These are phyloP conservation scores for Hippocampus kuda DNA, from an alignment of 2,797 vertebrate species.

Conservation along the genomic window DNA sequence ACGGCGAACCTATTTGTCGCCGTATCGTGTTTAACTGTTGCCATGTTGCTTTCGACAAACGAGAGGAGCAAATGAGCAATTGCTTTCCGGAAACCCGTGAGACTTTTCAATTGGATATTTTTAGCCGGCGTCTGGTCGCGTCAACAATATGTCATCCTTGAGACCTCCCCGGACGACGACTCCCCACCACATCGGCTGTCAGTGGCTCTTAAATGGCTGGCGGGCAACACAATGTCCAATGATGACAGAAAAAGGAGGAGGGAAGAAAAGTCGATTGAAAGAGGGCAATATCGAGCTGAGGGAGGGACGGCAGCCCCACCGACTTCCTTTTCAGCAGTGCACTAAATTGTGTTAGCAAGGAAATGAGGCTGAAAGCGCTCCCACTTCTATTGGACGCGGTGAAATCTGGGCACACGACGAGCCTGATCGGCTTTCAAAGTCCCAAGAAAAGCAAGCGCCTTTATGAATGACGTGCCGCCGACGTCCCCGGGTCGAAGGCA, in stretches of 20 bases:
- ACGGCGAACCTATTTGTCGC: too few species aligned
- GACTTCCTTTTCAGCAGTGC: conserved; percentile 28
- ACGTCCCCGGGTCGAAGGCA: too few species aligned
- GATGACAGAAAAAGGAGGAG: conserved; percentile 24
- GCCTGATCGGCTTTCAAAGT: too few species aligned
- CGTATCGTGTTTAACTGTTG: too few species aligned
- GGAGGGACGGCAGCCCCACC: conserved; percentile 15
- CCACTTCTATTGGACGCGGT: conserved; percentile 16
- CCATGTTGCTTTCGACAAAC: neutral
- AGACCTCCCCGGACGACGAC: conserved; percentile 30
- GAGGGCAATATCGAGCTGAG: conserved; percentile 14
- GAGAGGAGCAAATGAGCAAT: neutral
- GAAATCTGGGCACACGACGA: neutral
- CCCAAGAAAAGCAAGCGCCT: too few species aligned
- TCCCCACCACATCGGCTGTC: conserved; percentile 35
- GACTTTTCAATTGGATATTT: conserved; percentile 18
- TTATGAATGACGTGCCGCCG: too few species aligned
- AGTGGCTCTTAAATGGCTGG: conserved; percentile 24
- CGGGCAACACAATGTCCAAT: conserved; percentile 42
- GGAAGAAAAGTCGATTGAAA: conserved; percentile 14
- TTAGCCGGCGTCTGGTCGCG: conserved; percentile 17
- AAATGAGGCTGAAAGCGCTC: conserved; percentile 28
- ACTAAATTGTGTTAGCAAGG: conserved; percentile 31
- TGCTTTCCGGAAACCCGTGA: neutral
- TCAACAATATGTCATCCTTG: conserved; percentile 40